Percentiles rank a stretch among this genome's conserved stretches.
Evolutionary conservation across 2,797 vertebrate species (phyloP).

Genomic region (Chromobotia macracanthus): DNA sequence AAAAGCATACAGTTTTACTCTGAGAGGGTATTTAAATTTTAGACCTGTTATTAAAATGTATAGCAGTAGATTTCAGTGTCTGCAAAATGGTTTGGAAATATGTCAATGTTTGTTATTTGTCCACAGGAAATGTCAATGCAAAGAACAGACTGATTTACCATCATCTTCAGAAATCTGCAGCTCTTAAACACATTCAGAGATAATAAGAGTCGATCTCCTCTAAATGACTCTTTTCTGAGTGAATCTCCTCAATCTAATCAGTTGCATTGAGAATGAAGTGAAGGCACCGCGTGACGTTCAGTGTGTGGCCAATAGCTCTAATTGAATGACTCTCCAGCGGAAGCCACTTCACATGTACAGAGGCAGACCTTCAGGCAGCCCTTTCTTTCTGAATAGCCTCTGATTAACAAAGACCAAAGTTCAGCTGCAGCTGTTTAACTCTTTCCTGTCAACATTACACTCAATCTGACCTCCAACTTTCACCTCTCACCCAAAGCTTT

Average conservation of each 20-base stretch:
- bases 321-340: conserved; percentile 9
- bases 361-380: conserved; percentile 4
- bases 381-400: conserved; percentile 35
- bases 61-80: no score
- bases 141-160: no score
- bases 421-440: conserved; percentile 5
- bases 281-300: conserved; percentile 10
- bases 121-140: no score
- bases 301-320: conserved; percentile 28
- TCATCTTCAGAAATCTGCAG: no score
- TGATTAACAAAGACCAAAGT: conserved; percentile 41
- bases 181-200: no score
- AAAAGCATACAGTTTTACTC: no score
- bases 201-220: no score
- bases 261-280: conserved; percentile 29
- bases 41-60: no score
- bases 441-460: background rate
- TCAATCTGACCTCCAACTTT: background rate
- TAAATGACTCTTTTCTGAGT: background rate
- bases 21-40: no score
- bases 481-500: background rate
- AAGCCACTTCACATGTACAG: conserved; percentile 40
- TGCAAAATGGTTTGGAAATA: no score
- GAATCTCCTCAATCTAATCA: conserved; percentile 39
- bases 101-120: no score